Evolutionary conservation across 2,797 vertebrate genomes (phyloP).

Genomic region (Lutjanus campechanus): DNA sequence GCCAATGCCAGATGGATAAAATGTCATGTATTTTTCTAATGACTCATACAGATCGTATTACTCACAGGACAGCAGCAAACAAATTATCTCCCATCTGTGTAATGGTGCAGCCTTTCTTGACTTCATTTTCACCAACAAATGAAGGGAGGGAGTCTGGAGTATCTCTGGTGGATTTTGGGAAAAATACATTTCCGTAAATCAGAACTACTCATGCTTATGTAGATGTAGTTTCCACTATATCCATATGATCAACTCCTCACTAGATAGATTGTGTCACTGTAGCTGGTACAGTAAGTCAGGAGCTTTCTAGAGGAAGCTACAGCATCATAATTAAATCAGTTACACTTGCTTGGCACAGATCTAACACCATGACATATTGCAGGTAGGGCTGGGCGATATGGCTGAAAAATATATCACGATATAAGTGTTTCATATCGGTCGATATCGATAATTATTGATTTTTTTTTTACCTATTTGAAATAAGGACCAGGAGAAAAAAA

Average conservation of each 20-base stretch:
- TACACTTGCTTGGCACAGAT: neutral
- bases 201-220: neutral
- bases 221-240: neutral
- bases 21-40: neutral
- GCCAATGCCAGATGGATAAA: neutral
- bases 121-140: slow-evolving; percentile 94
- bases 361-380: neutral
- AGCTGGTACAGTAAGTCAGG: neutral
- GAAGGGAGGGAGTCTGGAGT: slow-evolving; percentile 91
- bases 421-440: no score
- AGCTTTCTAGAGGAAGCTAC: neutral
- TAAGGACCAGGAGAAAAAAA: no score
- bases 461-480: no score
- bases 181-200: slow-evolving; percentile 17
- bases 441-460: no score
- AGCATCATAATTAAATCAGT: neutral
- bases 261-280: neutral
- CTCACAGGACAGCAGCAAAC: slow-evolving; percentile 96
- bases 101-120: slow-evolving; percentile 91
- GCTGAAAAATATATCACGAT: no score
- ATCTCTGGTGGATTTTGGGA: slow-evolving; percentile 85
- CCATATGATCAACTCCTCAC: neutral
- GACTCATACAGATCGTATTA: slow-evolving; percentile 26
- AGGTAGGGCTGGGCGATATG: no score
- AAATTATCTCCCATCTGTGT: slow-evolving; percentile 93